These are phyloP conservation scores for Tangara arthus DNA, from an alignment of 2,797 vertebrate genomes.

Conservation along the genomic window DNA sequence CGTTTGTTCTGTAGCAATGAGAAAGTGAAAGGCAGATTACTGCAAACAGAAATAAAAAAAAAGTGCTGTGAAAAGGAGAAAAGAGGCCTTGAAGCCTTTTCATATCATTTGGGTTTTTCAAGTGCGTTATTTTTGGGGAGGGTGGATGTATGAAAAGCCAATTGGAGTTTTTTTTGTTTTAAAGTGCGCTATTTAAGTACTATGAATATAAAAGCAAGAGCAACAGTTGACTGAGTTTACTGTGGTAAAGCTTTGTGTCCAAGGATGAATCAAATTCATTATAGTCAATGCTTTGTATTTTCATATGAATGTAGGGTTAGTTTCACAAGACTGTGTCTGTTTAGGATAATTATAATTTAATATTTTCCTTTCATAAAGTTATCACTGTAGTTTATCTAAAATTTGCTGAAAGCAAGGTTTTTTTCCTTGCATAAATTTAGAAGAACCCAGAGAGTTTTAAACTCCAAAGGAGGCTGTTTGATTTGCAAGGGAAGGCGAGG, in stretches of 20 bases:
- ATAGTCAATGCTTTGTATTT: slow-evolving; percentile 81
- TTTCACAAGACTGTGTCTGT: slow-evolving; percentile 84
- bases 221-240: slow-evolving; percentile 87
- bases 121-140: slow-evolving; percentile 86
- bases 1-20: slow-evolving; percentile 88
- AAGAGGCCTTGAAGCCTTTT: slow-evolving; percentile 85
- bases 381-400: slow-evolving; percentile 80
- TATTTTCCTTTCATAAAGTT: slow-evolving; percentile 81
- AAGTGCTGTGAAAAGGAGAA: slow-evolving; percentile 83
- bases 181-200: slow-evolving; percentile 84
- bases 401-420: slow-evolving; percentile 71
- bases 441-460: slow-evolving; percentile 72
- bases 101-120: slow-evolving; percentile 86
- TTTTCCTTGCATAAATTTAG: slow-evolving; percentile 69
- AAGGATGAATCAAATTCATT: slow-evolving; percentile 83
- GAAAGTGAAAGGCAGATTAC: slow-evolving; percentile 88
- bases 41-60: slow-evolving; percentile 86
- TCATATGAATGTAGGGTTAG: slow-evolving; percentile 82
- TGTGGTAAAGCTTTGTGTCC: slow-evolving; percentile 83
- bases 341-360: slow-evolving; percentile 85
- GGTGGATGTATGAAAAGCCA: slow-evolving; percentile 84
- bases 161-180: slow-evolving; percentile 84
- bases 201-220: slow-evolving; percentile 84
- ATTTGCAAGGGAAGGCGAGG: slow-evolving; percentile 73
- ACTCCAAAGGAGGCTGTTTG: slow-evolving; percentile 74